Conservation (phyloP, 2,888 invertebrate genomes). For the Idaea biselata region DNA sequence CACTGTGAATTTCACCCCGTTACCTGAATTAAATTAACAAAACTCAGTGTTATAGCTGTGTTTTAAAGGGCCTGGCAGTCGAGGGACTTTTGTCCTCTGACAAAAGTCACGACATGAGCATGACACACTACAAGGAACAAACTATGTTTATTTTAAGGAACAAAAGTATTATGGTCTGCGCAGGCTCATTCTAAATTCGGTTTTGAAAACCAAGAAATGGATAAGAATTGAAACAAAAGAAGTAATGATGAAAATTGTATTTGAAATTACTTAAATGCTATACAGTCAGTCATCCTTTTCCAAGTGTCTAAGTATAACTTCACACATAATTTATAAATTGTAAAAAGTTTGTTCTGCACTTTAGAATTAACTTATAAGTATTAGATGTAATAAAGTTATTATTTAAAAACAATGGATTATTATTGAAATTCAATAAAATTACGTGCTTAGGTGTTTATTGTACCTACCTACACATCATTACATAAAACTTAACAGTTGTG, state of each 20-base stretch:
- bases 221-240: background rate
- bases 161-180: background rate
- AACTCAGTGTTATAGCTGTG: conserved; percentile 7
- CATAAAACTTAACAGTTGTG: background rate
- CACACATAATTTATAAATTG: conserved; percentile 53
- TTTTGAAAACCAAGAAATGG: conserved; percentile 1
- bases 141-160: background rate
- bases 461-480: background rate
- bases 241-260: background rate
- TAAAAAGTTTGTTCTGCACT: conserved; percentile 69
- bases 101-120: background rate
- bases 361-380: conserved; percentile 66
- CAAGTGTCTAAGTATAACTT: conserved; percentile 33
- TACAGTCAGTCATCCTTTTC: conserved; percentile 47
- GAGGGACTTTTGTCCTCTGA: background rate
- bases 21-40: conserved; percentile 19
- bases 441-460: conserved; percentile 13
- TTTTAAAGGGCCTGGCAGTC: background rate
- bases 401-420: conserved; percentile 32
- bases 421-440: background rate
- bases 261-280: conserved; percentile 17
- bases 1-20: conserved; percentile 3
- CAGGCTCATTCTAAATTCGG: background rate
- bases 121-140: background rate
- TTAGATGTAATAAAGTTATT: conserved; percentile 60